These are phyloP conservation scores for Gavia stellata DNA, from an alignment of 2,113 vertebrate species.

Conservation along the genomic window DNA sequence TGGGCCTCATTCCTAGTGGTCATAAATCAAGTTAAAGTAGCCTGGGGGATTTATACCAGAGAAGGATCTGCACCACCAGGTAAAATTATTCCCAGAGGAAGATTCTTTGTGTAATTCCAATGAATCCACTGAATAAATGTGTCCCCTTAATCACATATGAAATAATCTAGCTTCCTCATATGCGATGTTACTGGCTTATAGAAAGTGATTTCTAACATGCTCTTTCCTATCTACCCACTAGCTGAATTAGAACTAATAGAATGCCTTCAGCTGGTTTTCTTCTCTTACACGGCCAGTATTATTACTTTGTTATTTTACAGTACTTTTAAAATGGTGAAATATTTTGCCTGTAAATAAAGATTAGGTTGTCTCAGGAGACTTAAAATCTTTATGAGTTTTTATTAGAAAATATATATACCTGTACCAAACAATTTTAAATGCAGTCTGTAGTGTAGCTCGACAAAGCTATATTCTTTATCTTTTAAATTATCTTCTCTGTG, in stretches of 20 bases:
- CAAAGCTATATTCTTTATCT: background rate
- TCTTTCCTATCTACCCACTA: background rate
- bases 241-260: background rate
- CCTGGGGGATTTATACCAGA: background rate
- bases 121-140: background rate
- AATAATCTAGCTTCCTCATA: background rate
- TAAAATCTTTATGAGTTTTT: background rate
- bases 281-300: background rate
- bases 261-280: background rate
- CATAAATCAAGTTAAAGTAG: constrained; percentile 15
- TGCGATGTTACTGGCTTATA: background rate
- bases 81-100: constrained; percentile 29
- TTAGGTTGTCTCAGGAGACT: background rate
- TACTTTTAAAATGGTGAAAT: background rate
- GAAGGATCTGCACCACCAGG: background rate
- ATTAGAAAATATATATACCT: background rate
- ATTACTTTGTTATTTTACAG: background rate
- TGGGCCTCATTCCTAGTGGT: background rate
- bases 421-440: background rate
- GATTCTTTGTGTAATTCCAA: background rate
- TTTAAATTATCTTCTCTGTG: background rate
- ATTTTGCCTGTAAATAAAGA: background rate
- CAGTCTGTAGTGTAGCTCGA: background rate
- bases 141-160: background rate
- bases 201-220: background rate